A percentile compares a stretch with the other conserved stretches of the same genome.
Evolutionary conservation across 2,888 invertebrate genomes (phyloP).

Genomic region (Fragum sueziense): DNA sequence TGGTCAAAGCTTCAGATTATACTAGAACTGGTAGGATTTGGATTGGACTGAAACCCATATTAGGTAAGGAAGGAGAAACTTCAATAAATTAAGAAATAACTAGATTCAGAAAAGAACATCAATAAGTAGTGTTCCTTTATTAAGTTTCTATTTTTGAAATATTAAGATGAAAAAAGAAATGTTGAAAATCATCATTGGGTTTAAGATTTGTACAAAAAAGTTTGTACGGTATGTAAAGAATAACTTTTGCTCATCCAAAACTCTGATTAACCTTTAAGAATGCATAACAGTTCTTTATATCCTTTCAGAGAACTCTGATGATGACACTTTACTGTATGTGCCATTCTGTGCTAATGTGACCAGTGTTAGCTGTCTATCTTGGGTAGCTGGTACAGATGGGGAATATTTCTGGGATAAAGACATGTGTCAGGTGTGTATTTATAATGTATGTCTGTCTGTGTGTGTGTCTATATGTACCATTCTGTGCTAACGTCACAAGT

Average conservation of each 20-base stretch:
- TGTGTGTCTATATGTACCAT: slow-evolving; percentile 23
- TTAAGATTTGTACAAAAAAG: too few relatives aligned
- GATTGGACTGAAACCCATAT: slow-evolving; percentile 50
- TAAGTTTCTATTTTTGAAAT: too few relatives aligned
- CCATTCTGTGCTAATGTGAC: slow-evolving; percentile 59
- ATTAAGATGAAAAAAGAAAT: too few relatives aligned
- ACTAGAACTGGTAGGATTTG: slow-evolving; percentile 50
- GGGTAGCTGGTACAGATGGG: slow-evolving; percentile 25
- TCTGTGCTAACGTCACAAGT: slow-evolving; percentile 58
- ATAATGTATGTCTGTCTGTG: too few relatives aligned
- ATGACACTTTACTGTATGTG: slow-evolving; percentile 29
- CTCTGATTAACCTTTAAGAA: too few relatives aligned
- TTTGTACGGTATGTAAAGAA: too few relatives aligned
- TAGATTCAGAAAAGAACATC: too few relatives aligned
- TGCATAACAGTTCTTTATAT: too few relatives aligned
- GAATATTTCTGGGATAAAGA: slow-evolving; percentile 52
- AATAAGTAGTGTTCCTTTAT: too few relatives aligned
- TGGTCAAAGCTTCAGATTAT: slow-evolving; percentile 43
- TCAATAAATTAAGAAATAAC: too few relatives aligned
- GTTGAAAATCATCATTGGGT: too few relatives aligned
- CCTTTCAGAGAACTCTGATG: slow-evolving; percentile 25
- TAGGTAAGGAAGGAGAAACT: slow-evolving; percentile 46
- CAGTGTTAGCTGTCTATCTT: slow-evolving; percentile 55
- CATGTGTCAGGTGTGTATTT: slow-evolving; percentile 36
- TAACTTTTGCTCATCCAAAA: too few relatives aligned